These are phyloP conservation scores for Eumeta japonica DNA, from an alignment of 1,140 invertebrate species.

Conservation along the genomic window DNA sequence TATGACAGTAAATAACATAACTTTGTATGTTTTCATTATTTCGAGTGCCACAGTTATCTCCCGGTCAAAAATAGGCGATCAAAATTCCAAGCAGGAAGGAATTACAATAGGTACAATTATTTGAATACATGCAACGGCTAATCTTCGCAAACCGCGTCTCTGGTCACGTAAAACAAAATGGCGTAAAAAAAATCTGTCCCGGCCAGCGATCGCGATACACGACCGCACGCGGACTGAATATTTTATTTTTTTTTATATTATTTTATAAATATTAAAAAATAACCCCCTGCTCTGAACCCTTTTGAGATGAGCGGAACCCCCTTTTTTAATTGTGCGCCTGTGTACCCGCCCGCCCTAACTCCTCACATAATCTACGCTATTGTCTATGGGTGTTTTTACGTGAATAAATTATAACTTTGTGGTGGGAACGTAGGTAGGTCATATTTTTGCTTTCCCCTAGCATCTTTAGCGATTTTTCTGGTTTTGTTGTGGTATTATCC, in stretches of 20 bases:
- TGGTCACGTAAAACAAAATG: constrained; percentile 44
- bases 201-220: constrained; percentile 48
- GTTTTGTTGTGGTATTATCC: too few relatives aligned
- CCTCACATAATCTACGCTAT: too few relatives aligned
- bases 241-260: constrained; percentile 44
- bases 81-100: constrained; percentile 19
- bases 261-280: constrained; percentile 46
- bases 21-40: not conserved
- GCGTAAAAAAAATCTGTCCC: constrained; percentile 37
- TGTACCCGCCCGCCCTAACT: not conserved
- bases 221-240: constrained; percentile 37
- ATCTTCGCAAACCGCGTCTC: constrained; percentile 30
- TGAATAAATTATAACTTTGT: too few relatives aligned
- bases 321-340: constrained; percentile 27
- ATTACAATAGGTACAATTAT: constrained; percentile 25
- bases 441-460: too few relatives aligned
- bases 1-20: too few relatives aligned
- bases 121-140: constrained; percentile 31
- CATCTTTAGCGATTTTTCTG: too few relatives aligned
- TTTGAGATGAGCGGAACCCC: constrained; percentile 11
- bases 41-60: not conserved
- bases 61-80: constrained; percentile 10
- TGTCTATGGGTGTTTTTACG: too few relatives aligned
- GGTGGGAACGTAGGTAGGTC: too few relatives aligned
- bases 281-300: constrained; percentile 14